phyloP scores from a whole-genome alignment of 2,888 invertebrate species.

The Blomia tropicalis region DNA sequence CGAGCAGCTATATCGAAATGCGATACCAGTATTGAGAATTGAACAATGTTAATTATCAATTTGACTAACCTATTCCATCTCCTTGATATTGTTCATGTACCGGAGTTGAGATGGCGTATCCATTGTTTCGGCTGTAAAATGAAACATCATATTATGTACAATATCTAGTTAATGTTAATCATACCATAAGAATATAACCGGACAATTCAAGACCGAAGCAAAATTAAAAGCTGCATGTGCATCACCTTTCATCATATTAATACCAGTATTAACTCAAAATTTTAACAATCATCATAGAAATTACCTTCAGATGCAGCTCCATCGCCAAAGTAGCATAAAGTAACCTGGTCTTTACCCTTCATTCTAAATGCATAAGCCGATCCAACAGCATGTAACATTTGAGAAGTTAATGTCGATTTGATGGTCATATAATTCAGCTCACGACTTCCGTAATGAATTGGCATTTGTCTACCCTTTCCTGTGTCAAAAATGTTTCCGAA shows the following conservation, averaged over 20 bases:
- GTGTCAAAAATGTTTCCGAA: constrained; percentile 74
- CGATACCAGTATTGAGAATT: neutral
- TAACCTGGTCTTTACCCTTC: constrained; percentile 51
- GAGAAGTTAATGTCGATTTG: constrained; percentile 47
- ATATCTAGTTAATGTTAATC: neutral
- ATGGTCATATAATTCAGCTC: constrained; percentile 77
- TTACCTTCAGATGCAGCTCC: constrained; percentile 77
- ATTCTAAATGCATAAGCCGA: constrained; percentile 83
- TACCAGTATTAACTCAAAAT: too few relatives aligned
- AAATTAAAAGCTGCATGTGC: constrained; percentile 97
- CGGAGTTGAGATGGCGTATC: constrained; percentile 95
- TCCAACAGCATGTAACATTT: constrained; percentile 51
- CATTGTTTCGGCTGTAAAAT: constrained; percentile 66
- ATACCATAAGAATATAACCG: constrained; percentile 82
- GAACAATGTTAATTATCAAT: neutral
- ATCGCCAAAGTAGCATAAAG: constrained; percentile 71
- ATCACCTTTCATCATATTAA: too few relatives aligned
- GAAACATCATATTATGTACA: constrained; percentile 4
- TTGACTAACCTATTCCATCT: constrained; percentile 54
- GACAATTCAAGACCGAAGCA: constrained; percentile 83
- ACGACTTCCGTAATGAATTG: constrained; percentile 83
- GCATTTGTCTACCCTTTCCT: constrained; percentile 89
- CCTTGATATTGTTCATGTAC: constrained; percentile 81
- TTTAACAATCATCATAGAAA: too few relatives aligned
- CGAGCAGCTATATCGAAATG: constrained; percentile 47